phyloP scores from a whole-genome alignment of 2,113 vertebrate genomes.

The Pelodiscus sinensis region DNA sequence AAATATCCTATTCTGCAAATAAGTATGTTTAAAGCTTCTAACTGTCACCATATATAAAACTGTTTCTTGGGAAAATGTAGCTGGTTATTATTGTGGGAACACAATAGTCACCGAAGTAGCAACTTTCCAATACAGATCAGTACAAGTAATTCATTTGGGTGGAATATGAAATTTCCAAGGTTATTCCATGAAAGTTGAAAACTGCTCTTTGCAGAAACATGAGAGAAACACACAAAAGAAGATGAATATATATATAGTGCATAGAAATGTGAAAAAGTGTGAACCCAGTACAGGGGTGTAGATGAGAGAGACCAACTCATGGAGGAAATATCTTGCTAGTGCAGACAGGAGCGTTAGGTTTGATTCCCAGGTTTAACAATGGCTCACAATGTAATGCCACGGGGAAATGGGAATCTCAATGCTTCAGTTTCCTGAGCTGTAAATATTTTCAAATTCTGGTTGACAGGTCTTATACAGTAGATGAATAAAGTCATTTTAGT shows the following conservation, averaged over 20 bases:
- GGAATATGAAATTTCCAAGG: slow-evolving; percentile 31
- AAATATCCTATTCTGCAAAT: slow-evolving; percentile 30
- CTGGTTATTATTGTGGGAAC: slow-evolving; percentile 54
- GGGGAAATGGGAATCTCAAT: not conserved
- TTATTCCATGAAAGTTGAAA: slow-evolving; percentile 43
- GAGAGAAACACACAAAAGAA: not conserved
- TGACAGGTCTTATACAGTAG: not conserved
- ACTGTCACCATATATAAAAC: slow-evolving; percentile 44
- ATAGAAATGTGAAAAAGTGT: not conserved
- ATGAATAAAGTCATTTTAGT: not conserved
- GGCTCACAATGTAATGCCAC: not conserved
- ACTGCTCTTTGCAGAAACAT: slow-evolving; percentile 6
- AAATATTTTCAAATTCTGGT: not conserved
- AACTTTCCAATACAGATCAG: slow-evolving; percentile 62
- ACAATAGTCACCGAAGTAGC: slow-evolving; percentile 33
- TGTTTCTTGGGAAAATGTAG: slow-evolving; percentile 62
- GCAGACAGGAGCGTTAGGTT: fast-evolving
- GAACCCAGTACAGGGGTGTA: not conserved
- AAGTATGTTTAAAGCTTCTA: slow-evolving; percentile 39
- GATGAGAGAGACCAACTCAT: not conserved
- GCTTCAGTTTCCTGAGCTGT: not conserved
- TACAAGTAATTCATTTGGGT: slow-evolving; percentile 60
- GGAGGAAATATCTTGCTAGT: not conserved
- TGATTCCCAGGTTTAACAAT: not conserved
- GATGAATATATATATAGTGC: not conserved